A percentile compares a stretch with the other conserved stretches of the same genome.
Conservation (phyloP, 1,140 invertebrate genomes). For the Bombus vancouverensis region DNA sequence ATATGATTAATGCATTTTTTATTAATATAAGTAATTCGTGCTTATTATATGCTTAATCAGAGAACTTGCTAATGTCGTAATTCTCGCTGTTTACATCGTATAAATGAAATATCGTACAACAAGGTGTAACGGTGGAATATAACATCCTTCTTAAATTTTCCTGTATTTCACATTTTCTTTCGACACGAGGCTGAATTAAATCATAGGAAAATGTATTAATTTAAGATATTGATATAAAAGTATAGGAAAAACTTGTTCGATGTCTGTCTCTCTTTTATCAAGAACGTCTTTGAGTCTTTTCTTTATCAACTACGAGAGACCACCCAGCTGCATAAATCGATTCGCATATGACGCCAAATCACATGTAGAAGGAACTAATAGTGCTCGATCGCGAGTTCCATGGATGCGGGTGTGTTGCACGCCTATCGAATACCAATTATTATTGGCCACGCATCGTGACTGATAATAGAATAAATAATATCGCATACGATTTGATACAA, state of each 20-base stretch:
- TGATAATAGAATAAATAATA: constrained; percentile 14
- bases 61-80: too few relatives aligned
- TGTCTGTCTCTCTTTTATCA: not conserved
- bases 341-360: constrained; percentile 49
- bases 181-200: not conserved
- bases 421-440: constrained; percentile 44
- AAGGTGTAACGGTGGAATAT: too few relatives aligned
- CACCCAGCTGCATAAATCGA: constrained; percentile 53
- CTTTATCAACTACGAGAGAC: constrained; percentile 28
- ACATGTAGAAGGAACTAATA: constrained; percentile 38
- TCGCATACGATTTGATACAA: not conserved
- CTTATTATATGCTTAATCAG: too few relatives aligned
- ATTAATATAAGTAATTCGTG: too few relatives aligned
- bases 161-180: not conserved
- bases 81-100: too few relatives aligned
- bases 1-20: not conserved
- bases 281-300: not conserved
- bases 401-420: constrained; percentile 14
- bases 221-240: too few relatives aligned
- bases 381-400: constrained; percentile 20
- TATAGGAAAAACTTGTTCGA: not conserved
- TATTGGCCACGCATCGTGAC: not conserved
- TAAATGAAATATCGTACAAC: too few relatives aligned
- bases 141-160: not conserved
- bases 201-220: not conserved